Evolutionary conservation across 2,113 vertebrate genomes (phyloP), one percentile per base, ranked within the genome.

Genomic region (Notothenia coriiceps): DNA sequence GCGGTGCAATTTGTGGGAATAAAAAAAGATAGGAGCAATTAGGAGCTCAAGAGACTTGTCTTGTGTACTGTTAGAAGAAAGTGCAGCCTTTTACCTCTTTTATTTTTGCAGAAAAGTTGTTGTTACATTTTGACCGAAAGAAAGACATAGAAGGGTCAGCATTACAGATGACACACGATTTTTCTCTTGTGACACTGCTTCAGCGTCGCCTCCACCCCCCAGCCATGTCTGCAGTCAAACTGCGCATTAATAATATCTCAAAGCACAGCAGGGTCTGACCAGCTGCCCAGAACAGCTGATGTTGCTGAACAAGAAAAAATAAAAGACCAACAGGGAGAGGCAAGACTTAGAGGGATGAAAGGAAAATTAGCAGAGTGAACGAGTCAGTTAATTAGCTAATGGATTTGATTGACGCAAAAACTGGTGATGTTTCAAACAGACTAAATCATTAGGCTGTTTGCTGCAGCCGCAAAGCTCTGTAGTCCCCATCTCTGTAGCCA

Each of bases 171-270:
- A 67, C 17, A 60, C 56, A 43, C 14, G 43, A 70, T 60, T 70
- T 6, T 70, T 33, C 33, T 70, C 33, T 51, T 33, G 70, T 86
- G 47, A 88, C 57, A 44, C 43, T 72, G 70, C 50, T 61, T 84
- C 35, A 64, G 47, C 3, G 5, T 15, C 50, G 52, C 33, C 68
- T 72, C 54, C 61, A 52, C 60, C 46, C 57, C 44, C 29, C 15
- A 18, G 54, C 44, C 44, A 44, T 70, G 66, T 91, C 83, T 89
- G 80, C 74, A 79, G 83, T 86, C 77, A 82, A 74, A 84, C 80
- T 91, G 83, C 80, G 70, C 83, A 85, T 89, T 89, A 88, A 87
- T 90, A 86, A 92, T 83, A 88, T 89, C 79, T 68, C 65, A 85
- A 20, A 69, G 62, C 70, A 54, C 78, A 77, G 63, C 85, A 79